phyloP scores from a whole-genome alignment of 2,888 invertebrate genomes.

The Chrysina gloriosa region DNA sequence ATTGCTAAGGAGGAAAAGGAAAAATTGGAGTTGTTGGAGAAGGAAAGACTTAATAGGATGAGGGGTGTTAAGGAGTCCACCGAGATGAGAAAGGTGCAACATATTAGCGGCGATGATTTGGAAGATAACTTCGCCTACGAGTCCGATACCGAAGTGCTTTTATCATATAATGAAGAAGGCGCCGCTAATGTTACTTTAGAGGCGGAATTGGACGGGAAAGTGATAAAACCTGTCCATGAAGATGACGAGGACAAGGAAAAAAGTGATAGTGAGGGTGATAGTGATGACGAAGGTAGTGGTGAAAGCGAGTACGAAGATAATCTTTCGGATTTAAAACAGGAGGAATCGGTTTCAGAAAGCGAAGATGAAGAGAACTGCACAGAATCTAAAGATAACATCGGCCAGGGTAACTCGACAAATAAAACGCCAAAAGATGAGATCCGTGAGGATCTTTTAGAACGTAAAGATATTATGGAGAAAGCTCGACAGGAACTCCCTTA shows the following conservation, averaged over 20 bases:
- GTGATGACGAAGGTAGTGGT: constrained; percentile 41
- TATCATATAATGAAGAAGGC: constrained; percentile 60
- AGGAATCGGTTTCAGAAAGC: constrained; percentile 39
- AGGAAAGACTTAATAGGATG: constrained; percentile 84
- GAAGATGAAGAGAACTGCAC: constrained; percentile 40
- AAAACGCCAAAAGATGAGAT: constrained; percentile 50
- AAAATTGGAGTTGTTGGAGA: constrained; percentile 81
- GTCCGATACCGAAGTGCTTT: constrained; percentile 63
- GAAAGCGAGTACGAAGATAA: constrained; percentile 56
- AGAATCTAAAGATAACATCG: constrained; percentile 41
- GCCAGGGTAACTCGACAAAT: constrained; percentile 25
- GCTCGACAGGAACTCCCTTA: constrained; percentile 71
- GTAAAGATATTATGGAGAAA: constrained; percentile 68
- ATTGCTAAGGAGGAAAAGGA: constrained; percentile 83
- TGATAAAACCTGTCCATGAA: constrained; percentile 41
- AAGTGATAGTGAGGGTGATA: constrained; percentile 57
- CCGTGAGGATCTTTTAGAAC: constrained; percentile 59
- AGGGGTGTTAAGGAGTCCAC: constrained; percentile 70
- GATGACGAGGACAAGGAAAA: constrained; percentile 57
- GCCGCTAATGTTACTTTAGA: constrained; percentile 60
- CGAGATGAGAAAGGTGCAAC: constrained; percentile 65
- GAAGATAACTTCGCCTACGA: constrained; percentile 83
- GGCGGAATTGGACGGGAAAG: constrained; percentile 57
- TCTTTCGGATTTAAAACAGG: constrained; percentile 48
- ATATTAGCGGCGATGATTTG: constrained; percentile 86